Evolutionary conservation across 2,797 vertebrate species (phyloP).

Genomic region (Mus caroli): DNA sequence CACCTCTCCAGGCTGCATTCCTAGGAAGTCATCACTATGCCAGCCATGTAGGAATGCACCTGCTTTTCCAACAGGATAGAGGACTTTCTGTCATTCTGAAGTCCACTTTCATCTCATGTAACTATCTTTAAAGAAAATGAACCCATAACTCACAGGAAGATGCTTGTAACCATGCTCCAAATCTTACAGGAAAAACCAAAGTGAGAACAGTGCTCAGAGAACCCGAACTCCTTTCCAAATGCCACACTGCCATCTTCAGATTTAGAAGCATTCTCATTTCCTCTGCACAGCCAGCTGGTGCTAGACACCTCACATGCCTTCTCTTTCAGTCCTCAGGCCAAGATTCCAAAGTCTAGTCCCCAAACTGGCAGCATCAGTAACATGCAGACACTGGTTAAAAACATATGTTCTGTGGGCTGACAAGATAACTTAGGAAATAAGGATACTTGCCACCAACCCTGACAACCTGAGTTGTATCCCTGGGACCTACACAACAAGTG

Average conservation of each 20-base stretch:
- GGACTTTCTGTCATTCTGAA: constrained; percentile 1
- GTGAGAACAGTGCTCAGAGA: constrained; percentile 15
- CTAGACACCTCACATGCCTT: background rate
- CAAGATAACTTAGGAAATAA: background rate
- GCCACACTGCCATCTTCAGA: constrained; percentile 29
- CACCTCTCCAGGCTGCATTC: background rate
- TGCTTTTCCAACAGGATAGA: constrained; percentile 23
- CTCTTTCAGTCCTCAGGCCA: background rate
- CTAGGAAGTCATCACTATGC: background rate
- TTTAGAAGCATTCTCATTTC: background rate
- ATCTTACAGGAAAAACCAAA: background rate
- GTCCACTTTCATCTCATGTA: background rate
- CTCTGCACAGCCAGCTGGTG: background rate
- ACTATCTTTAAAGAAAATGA: constrained; percentile 38
- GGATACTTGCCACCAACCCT: background rate
- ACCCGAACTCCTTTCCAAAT: constrained; percentile 55
- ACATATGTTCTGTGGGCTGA: background rate
- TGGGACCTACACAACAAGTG: background rate
- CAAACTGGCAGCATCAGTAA: background rate
- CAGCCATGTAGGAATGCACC: background rate
- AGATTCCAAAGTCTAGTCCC: background rate
- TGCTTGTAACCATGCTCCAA: background rate
- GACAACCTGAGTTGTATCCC: background rate
- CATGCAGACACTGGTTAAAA: background rate
- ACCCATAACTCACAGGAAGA: background rate